Percentiles rank a stretch among this genome's conserved stretches.
phyloP scores from a whole-genome alignment of 1,140 invertebrate species.

The Trichonephila clavipes region DNA sequence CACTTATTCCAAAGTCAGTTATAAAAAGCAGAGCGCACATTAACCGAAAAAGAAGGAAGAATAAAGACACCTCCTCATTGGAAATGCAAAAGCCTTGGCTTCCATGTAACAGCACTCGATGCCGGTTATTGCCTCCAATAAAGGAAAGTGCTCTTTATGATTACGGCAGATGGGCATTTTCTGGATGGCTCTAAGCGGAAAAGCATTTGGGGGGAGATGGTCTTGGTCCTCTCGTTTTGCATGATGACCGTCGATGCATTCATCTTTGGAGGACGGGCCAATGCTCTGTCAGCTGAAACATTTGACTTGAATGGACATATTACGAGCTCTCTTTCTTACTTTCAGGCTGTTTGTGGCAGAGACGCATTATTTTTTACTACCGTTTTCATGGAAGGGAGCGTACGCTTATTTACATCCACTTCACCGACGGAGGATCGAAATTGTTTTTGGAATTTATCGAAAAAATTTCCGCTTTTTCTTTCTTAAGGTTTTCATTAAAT shows the following conservation, averaged over 20 bases:
- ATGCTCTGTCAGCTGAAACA: slow-evolving; percentile 10
- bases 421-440: background rate
- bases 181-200: background rate
- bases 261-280: background rate
- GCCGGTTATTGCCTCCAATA: slow-evolving; percentile 17
- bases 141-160: slow-evolving; percentile 35
- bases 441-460: background rate
- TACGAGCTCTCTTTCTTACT: background rate
- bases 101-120: background rate
- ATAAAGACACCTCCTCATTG: background rate
- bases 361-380: background rate
- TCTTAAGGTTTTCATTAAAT: too few relatives aligned
- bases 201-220: background rate
- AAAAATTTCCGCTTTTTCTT: too few relatives aligned
- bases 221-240: background rate
- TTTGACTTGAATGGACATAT: slow-evolving; percentile 24
- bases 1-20: background rate
- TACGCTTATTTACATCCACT: slow-evolving; percentile 7
- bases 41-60: background rate
- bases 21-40: background rate
- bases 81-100: slow-evolving; percentile 19
- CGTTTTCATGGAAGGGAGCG: background rate
- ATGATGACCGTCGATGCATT: background rate
- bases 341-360: background rate
- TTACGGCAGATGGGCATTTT: slow-evolving; percentile 3